A percentile compares a stretch with the other conserved stretches of the same genome.
Conservation (phyloP, 2,888 invertebrate species). For the Leptopilina myrica region DNA sequence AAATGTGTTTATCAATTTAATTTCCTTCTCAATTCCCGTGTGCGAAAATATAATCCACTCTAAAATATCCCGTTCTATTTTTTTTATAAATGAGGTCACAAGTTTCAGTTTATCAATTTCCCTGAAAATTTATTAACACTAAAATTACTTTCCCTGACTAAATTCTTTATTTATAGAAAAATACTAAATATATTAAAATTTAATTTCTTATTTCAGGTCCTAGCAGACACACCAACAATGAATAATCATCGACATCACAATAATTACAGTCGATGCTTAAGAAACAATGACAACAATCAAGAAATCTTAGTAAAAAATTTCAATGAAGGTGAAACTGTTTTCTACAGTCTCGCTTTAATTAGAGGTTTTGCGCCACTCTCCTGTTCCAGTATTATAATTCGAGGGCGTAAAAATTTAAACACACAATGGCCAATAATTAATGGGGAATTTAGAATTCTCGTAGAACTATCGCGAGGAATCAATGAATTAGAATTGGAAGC, state of each 20-base stretch:
- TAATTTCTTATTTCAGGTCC: constrained; percentile 63
- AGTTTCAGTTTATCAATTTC: no score
- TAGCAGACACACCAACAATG: constrained; percentile 65
- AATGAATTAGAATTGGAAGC: constrained; percentile 82
- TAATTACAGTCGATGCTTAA: constrained; percentile 51
- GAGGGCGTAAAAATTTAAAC: constrained; percentile 73
- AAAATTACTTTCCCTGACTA: neutral
- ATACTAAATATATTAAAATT: neutral
- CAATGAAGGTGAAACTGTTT: constrained; percentile 80
- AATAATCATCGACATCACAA: constrained; percentile 58
- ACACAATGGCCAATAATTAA: constrained; percentile 82
- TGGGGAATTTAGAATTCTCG: constrained; percentile 84
- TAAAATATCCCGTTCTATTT: no score
- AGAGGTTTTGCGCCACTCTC: constrained; percentile 79
- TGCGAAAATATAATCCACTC: no score
- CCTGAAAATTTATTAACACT: no score
- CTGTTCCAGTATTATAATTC: constrained; percentile 75
- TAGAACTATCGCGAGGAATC: constrained; percentile 81
- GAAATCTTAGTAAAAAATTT: constrained; percentile 79
- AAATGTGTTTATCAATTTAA: no score
- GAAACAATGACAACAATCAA: constrained; percentile 66
- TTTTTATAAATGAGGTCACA: no score
- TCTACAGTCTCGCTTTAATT: constrained; percentile 81
- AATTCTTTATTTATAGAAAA: neutral
- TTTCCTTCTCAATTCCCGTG: no score